Evolutionary conservation across 2,797 vertebrate genomes (phyloP).

Genomic region (Ciconia nigra): DNA sequence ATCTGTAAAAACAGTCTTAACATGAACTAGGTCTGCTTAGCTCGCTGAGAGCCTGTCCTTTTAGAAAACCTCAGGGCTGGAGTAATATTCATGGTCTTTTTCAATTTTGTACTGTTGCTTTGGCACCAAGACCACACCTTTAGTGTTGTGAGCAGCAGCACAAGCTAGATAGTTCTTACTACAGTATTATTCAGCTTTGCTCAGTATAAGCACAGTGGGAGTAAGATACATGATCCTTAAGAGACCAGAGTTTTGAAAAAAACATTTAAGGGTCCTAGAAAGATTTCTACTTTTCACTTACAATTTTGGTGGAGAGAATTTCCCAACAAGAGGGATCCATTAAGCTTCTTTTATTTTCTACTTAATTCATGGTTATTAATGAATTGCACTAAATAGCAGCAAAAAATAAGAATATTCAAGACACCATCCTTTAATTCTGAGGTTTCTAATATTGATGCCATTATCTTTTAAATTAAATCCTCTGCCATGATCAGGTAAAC

Average conservation of each 20-base stretch:
- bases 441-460: not conserved
- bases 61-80: not conserved
- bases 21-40: not conserved
- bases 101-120: not conserved
- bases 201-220: not conserved
- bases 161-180: not conserved
- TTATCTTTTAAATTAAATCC: not conserved
- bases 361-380: not conserved
- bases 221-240: not conserved
- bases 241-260: not conserved
- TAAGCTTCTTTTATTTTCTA: not conserved
- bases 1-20: not conserved
- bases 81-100: not conserved
- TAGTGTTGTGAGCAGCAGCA: not conserved
- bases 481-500: not conserved
- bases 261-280: not conserved
- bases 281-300: not conserved
- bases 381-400: not conserved
- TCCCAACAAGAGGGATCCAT: not conserved
- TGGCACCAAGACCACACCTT: not conserved
- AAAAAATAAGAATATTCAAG: not conserved
- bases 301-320: not conserved
- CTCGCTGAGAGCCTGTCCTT: not conserved
- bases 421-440: not conserved
- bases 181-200: not conserved